Evolutionary conservation across 2,113 vertebrate genomes (phyloP).

Genomic region (Plecturocebus donacophilus): DNA sequence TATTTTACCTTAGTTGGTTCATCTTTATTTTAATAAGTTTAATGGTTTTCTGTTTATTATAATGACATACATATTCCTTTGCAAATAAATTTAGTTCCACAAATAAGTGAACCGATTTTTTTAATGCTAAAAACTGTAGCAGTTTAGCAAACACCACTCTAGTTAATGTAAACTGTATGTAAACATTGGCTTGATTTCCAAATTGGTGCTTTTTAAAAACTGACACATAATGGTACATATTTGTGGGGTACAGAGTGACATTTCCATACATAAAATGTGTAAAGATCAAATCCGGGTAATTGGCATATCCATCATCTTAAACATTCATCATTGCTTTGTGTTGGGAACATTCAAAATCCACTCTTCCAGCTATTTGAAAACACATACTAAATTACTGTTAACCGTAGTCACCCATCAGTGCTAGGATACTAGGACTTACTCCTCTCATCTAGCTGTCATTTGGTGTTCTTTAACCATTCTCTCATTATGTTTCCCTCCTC

Average conservation of each 20-base stretch:
- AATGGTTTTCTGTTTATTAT: neutral
- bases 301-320: neutral
- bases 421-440: neutral
- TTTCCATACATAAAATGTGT: neutral
- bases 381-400: neutral
- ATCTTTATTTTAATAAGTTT: neutral
- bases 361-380: neutral
- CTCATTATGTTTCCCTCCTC: neutral
- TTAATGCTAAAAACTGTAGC: neutral
- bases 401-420: neutral
- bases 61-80: neutral
- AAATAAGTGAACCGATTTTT: neutral
- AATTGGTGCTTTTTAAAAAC: neutral
- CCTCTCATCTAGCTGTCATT: neutral
- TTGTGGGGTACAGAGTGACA: neutral
- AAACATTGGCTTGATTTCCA: neutral
- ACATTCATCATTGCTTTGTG: neutral
- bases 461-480: neutral
- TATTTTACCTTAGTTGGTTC: neutral
- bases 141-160: neutral
- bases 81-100: constrained; percentile 2
- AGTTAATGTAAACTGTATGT: neutral
- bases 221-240: neutral
- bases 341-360: neutral
- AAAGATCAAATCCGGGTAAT: neutral